phyloP scores from a whole-genome alignment of 2,113 vertebrate genomes.

The Phalacrocorax aristotelis region DNA sequence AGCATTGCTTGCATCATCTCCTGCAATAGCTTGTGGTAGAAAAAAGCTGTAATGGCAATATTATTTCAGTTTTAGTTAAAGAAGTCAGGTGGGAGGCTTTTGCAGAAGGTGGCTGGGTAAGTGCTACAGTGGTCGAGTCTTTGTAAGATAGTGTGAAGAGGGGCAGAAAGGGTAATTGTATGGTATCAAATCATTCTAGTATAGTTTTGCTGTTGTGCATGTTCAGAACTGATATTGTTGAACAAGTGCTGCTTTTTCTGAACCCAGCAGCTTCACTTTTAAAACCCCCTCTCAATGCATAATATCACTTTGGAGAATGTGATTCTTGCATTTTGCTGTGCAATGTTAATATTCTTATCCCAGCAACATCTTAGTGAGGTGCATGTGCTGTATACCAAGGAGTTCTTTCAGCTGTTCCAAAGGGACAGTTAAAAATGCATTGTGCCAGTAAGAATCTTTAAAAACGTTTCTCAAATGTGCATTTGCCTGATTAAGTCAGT shows the following conservation, averaged over 20 bases:
- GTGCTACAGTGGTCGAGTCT: background rate
- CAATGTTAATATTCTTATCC: background rate
- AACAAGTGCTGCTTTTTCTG: background rate
- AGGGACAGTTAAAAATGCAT: background rate
- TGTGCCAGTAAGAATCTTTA: background rate
- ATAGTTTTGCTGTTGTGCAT: background rate
- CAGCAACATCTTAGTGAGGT: background rate
- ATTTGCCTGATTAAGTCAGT: background rate
- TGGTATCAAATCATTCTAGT: background rate
- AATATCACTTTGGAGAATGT: background rate
- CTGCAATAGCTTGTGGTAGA: background rate
- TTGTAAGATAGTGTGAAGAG: background rate
- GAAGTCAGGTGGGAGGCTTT: background rate
- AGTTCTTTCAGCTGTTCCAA: background rate
- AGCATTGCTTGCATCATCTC: fast-evolving
- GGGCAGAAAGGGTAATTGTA: background rate
- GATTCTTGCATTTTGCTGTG: background rate
- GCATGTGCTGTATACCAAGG: background rate
- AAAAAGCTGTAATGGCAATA: background rate
- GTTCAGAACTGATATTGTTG: background rate
- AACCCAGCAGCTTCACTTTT: background rate
- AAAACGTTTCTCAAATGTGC: background rate
- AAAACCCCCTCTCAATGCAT: background rate
- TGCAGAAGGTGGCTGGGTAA: background rate
- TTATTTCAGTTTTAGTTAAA: background rate